Evolutionary conservation across 2,888 invertebrate species (phyloP), one percentile per base, ranked within the genome.

Genomic region (Nudaria mundana): DNA sequence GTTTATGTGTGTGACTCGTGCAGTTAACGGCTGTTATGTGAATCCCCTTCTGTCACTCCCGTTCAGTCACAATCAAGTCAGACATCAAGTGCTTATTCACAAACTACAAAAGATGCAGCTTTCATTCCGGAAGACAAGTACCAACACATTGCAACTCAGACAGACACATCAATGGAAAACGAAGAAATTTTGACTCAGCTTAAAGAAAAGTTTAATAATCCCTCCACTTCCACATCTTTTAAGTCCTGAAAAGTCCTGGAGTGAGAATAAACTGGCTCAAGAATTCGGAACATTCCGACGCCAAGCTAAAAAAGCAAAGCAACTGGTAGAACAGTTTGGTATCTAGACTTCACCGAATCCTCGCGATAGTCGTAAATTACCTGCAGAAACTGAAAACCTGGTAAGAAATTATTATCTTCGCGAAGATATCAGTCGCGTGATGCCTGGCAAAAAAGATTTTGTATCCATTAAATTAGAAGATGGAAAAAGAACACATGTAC

Each of bases 251-350:
- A 52, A 14, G 55, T 54, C 56, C n/a, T 56, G 54, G 49, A 53
- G 51, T 36, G 52, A 55, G 13, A 28, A 35, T 18, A 38, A 31
- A 29, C 38, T 44, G 11, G 35, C 43, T 0, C 23, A 38, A 23
- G 48, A 56, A 35, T 56, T 58, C 37, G 37, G 25, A 34, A 55
- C 50, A n/a, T 56, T 56, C 6, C 20, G 51, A 11, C 44, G 52
- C 4, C 56, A 61, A 43, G 52, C 59, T 15, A 54, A 20, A 49
- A 55, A 63, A 48, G 51, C 56, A 32, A 36, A 53, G 22, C 30
- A 29, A 29, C 43, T 56, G 3, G 50, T 56, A 5, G 24, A 50
- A 3, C 37, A 47, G 36, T 38, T 42, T 12, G 53, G 52, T 28
- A 46, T 56, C 12, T 50, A 57, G 25, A 34, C 54, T 7, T 60